A percentile compares a stretch with the other conserved stretches of the same genome.
Conservation (phyloP, 2,113 vertebrate genomes). For the Prunella fulvescens region DNA sequence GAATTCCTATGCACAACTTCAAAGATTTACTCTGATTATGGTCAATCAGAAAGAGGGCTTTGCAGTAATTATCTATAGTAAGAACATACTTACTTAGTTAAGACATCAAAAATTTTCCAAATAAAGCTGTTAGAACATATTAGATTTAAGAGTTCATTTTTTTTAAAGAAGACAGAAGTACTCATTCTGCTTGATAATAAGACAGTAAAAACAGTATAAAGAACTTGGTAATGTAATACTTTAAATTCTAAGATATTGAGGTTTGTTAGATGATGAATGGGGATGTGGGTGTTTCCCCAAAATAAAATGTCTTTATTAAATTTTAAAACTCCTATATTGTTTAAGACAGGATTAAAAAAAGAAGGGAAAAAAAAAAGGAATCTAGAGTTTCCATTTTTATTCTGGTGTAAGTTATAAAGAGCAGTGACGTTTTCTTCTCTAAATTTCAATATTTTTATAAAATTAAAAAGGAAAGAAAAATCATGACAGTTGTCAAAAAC, state of each 20-base stretch:
- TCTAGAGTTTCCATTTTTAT: neutral
- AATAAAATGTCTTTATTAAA: neutral
- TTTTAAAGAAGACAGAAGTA: neutral
- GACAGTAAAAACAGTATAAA: neutral
- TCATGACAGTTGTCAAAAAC: neutral
- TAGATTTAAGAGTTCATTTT: neutral
- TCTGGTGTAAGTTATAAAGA: neutral
- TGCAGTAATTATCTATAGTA: neutral
- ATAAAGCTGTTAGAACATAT: neutral
- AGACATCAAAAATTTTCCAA: neutral
- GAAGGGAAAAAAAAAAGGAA: too few relatives aligned
- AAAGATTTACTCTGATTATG: neutral
- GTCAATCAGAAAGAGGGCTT: neutral
- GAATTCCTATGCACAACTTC: neutral
- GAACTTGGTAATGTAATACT: neutral
- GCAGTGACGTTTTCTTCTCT: neutral
- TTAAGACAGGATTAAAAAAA: neutral
- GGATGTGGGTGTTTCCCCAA: accelerated
- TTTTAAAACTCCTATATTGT: neutral
- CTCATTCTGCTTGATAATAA: neutral
- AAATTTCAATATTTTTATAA: neutral
- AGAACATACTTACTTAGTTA: neutral
- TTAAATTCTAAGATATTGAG: neutral
- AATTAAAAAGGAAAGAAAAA: neutral
- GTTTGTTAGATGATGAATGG: neutral